Conservation (phyloP, 1,140 invertebrate species). For the Planococcus citri region DNA sequence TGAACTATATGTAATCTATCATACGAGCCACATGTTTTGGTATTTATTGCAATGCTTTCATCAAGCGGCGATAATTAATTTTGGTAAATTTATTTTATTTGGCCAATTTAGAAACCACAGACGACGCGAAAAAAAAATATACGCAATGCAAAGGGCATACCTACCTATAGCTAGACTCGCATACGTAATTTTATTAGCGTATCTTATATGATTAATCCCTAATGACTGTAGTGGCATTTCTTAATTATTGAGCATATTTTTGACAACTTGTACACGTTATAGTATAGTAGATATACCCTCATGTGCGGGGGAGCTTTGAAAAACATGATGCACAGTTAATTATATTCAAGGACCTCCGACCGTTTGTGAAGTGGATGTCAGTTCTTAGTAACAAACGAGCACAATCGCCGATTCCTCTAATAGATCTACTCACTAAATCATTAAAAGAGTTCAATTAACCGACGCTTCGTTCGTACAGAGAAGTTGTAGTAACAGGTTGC, state of each 20-base stretch:
- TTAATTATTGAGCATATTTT: constrained; percentile 15
- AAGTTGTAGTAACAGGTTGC: constrained; percentile 11
- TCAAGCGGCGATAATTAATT: too few relatives aligned
- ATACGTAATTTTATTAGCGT: neutral
- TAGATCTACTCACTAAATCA: constrained; percentile 14
- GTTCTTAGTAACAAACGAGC: constrained; percentile 14
- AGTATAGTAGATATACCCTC: neutral
- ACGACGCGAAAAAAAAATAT: too few relatives aligned
- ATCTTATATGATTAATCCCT: neutral
- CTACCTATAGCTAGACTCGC: neutral
- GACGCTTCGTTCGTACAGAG: neutral
- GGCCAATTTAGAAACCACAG: too few relatives aligned
- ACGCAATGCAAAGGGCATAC: too few relatives aligned
- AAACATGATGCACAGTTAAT: constrained; percentile 12
- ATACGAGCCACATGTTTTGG: too few relatives aligned
- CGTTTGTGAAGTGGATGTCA: constrained; percentile 13
- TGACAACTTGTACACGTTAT: neutral
- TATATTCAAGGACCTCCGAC: constrained; percentile 20
- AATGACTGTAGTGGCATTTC: constrained; percentile 13
- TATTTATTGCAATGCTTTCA: too few relatives aligned
- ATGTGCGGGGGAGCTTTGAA: constrained; percentile 11
- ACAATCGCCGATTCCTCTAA: constrained; percentile 4
- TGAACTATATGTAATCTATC: too few relatives aligned
- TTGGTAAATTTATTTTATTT: too few relatives aligned
- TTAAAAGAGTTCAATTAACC: constrained; percentile 20